These are phyloP conservation scores for Microcebus lehilahytsara DNA, from an alignment of 2,113 vertebrate species.

Conservation along the genomic window DNA sequence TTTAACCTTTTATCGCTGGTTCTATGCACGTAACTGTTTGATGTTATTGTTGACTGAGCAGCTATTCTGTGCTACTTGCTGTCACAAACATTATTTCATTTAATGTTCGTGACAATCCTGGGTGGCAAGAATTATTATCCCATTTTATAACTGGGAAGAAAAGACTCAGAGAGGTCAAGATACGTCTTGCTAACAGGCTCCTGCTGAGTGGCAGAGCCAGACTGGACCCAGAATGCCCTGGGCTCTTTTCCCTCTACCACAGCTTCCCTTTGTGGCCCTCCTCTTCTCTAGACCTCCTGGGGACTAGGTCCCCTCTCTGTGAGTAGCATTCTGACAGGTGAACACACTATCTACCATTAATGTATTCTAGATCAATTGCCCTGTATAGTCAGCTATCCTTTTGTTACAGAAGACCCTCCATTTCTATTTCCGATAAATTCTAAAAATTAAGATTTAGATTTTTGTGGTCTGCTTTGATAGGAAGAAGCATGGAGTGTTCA, in stretches of 20 bases:
- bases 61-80: not conserved
- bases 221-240: not conserved
- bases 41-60: not conserved
- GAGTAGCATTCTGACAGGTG: not conserved
- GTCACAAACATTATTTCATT: constrained; percentile 15
- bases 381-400: not conserved
- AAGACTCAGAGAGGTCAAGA: not conserved
- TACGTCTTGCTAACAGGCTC: not conserved
- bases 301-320: not conserved
- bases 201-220: not conserved
- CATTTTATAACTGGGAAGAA: not conserved
- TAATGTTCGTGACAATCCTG: not conserved
- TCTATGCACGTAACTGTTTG: not conserved
- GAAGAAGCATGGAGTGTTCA: not conserved
- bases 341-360: not conserved
- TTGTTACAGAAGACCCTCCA: not conserved
- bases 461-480: not conserved
- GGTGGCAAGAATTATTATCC: not conserved
- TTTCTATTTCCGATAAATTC: not conserved
- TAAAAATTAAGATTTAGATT: not conserved
- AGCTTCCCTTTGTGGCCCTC: not conserved
- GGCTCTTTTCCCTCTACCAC: not conserved
- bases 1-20: not conserved
- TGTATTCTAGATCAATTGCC: not conserved
- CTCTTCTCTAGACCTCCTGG: not conserved